Base-by-base conservation (phyloP, 2,888 invertebrate genomes). In the Polydesmus complanatus region DNA sequence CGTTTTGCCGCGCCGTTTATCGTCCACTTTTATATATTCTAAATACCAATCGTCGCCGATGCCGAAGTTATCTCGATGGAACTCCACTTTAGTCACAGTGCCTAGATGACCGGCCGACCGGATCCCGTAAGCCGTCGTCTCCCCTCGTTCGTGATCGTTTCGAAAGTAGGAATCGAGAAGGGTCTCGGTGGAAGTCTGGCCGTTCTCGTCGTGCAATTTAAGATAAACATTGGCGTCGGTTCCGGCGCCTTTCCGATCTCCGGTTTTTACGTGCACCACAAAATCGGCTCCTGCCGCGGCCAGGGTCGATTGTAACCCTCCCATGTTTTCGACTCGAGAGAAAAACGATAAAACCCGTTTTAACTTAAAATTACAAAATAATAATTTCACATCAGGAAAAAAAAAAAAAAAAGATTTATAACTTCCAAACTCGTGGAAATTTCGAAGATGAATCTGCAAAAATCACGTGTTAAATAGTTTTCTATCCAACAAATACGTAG, bases 171-270 rank as follows among this genome's bases (percentile, higher is more conserved):
- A 68, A 62, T 73, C 71, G 18, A 77, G 67, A 3, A 68, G 68
- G 22, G 73, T 64, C n/a, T 69, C 69, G 0, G 68, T 65, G 1
- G 73, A 70, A 27, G 63, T 58, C 37, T 68, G 66, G 11, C 71
- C 73, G 2, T 66, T 62, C 23, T 69, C 69, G 63, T 75, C 76
- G 51, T 72, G 68, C 2, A 77, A 65, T 19, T 69, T 66, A 2
- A 75, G 66, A 63, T 68, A 69, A 2, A 77, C 71, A 58, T 73
- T 73, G 25, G 75, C 74, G 62, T 75, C 74, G 0, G 73, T 73
- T 1, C 73, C 73, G 0, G 75, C 70, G 21, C 69, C 68, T 62
- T 70, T 71, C 27, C 70, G 68, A 65, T 77, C 75, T 0, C 76
- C 76, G 1, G 77, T 77, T 49, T 70, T 70, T 3, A 77, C 74